Percentiles rank a stretch among this genome's conserved stretches.
These are phyloP conservation scores for Cryptoblepharus egeriae DNA, from an alignment of 2,797 vertebrate species.

Conservation along the genomic window DNA sequence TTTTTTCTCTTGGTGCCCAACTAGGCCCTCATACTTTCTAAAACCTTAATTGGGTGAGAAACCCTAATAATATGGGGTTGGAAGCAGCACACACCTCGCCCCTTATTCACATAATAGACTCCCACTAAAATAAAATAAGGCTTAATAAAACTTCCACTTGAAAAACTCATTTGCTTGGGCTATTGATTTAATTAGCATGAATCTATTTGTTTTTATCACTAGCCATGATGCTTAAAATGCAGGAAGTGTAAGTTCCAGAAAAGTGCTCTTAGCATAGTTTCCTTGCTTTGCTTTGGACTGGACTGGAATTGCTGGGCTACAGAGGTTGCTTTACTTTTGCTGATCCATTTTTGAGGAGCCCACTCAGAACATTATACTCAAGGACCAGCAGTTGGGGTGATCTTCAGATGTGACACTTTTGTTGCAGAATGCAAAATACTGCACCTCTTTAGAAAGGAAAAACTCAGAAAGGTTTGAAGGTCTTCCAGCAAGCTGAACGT, in stretches of 20 bases:
- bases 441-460: neutral
- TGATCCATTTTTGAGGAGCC: neutral
- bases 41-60: slow-evolving; percentile 8
- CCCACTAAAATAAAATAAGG: slow-evolving; percentile 61
- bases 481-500: too few relatives aligned
- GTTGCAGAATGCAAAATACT: neutral
- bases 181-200: slow-evolving; percentile 75
- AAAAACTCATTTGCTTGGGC: slow-evolving; percentile 72
- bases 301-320: neutral
- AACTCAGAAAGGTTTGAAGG: too few relatives aligned
- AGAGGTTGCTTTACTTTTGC: neutral
- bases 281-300: neutral
- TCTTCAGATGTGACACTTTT: neutral
- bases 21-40: slow-evolving; percentile 11
- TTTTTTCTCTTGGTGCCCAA: slow-evolving; percentile 28
- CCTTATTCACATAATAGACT: slow-evolving; percentile 50
- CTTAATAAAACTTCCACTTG: slow-evolving; percentile 72
- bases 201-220: slow-evolving; percentile 60
- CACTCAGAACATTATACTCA: neutral
- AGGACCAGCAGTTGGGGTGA: neutral
- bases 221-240: slow-evolving; percentile 48
- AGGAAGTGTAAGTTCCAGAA: slow-evolving; percentile 31
- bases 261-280: neutral
- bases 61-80: neutral
- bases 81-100: slow-evolving; percentile 36